Conservation (phyloP, 2,888 invertebrate genomes). For the Athrips mouffetella region DNA sequence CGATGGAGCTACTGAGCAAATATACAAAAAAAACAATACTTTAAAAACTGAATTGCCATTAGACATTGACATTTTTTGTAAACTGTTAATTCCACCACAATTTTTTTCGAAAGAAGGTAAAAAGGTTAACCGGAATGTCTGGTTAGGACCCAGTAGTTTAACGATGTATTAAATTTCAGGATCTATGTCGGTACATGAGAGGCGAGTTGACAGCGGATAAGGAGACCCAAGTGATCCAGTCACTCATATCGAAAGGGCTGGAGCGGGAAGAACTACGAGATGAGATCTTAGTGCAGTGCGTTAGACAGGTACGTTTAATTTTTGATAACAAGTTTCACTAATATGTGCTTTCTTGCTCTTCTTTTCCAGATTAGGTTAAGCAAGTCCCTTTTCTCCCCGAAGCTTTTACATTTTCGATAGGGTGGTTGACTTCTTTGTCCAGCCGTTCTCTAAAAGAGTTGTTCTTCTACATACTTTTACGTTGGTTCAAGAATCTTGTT, state of each 20-base stretch:
- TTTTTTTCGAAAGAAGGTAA: too few species aligned
- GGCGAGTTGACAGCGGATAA: slow-evolving; percentile 92
- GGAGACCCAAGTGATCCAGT: slow-evolving; percentile 90
- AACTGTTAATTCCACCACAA: not conserved
- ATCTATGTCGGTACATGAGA: slow-evolving; percentile 92
- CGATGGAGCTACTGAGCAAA: not conserved
- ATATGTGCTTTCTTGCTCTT: too few species aligned
- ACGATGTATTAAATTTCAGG: slow-evolving; percentile 72
- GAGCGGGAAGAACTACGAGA: slow-evolving; percentile 95
- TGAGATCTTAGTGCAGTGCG: slow-evolving; percentile 93
- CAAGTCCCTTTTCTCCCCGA: too few species aligned
- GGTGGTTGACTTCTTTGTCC: too few species aligned
- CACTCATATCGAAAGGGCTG: slow-evolving; percentile 90
- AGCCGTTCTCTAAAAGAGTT: too few species aligned
- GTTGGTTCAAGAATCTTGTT: too few species aligned
- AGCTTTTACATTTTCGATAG: too few species aligned
- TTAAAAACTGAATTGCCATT: too few species aligned
- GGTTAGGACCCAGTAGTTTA: too few species aligned
- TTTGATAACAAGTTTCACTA: not conserved
- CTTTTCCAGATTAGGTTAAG: too few species aligned
- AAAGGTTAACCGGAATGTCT: too few species aligned
- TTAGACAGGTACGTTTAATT: slow-evolving; percentile 80
- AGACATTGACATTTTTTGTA: not conserved
- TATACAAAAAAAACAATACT: not conserved
- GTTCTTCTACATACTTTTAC: too few species aligned